Conservation (phyloP, 2,113 vertebrate genomes). For the Fulmarus glacialis region DNA sequence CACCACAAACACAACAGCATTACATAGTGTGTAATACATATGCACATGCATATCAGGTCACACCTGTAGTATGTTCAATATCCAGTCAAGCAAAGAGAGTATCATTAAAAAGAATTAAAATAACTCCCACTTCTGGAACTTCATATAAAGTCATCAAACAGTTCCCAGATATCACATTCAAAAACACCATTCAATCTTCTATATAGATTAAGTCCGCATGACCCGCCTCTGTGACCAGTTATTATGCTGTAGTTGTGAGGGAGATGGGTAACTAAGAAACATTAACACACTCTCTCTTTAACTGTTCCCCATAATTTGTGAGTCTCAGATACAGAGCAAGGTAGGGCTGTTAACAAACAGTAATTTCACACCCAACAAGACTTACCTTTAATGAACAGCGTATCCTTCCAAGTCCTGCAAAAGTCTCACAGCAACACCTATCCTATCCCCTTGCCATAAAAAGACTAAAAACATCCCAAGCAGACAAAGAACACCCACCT, state of each 20-base stretch:
- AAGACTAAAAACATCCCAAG: not conserved
- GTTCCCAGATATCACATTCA: not conserved
- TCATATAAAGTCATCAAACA: not conserved
- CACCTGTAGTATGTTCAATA: not conserved
- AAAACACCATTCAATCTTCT: not conserved
- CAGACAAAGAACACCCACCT: not conserved
- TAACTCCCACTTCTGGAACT: not conserved
- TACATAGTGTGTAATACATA: no score
- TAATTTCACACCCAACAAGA: not conserved
- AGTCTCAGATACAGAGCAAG: not conserved
- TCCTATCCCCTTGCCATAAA: not conserved
- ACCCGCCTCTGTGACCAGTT: rapidly evolving
- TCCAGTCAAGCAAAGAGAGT: not conserved
- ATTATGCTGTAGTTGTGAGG: not conserved
- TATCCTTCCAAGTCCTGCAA: not conserved
- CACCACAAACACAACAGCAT: not conserved
- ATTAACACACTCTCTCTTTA: not conserved
- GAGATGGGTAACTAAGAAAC: not conserved
- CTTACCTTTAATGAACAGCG: not conserved
- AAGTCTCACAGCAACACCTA: not conserved
- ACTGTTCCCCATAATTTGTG: rapidly evolving
- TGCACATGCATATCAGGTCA: not conserved
- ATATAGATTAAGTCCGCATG: rapidly evolving
- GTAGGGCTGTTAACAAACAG: not conserved
- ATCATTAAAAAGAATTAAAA: not conserved